Base-by-base conservation (phyloP, 2,888 invertebrate genomes). In the Nasonia oneida region DNA sequence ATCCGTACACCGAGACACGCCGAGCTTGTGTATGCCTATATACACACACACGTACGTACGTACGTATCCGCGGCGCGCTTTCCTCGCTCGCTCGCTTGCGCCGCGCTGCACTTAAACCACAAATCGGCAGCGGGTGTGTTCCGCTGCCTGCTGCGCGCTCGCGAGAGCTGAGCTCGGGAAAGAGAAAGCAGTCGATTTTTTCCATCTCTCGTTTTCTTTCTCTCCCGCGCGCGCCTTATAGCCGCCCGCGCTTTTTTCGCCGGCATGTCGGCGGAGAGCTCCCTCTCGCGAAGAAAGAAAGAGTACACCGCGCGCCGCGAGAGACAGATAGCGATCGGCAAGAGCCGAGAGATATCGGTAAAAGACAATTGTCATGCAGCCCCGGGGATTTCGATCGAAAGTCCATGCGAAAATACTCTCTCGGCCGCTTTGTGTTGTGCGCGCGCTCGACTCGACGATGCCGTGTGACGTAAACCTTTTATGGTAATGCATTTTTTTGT, bases 121-220 rank as follows among this genome's bases (percentile, higher is more conserved):
- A 57, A 76, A 84, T 81, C 81, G 80, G 71, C 39, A 23, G 75
- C 83, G 81, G 80, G 86, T 80, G 82, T 84, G 71, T 74, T 53
- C 83, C 47, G 23, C 50, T 18, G 15, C 37, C 37, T 57, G 67
- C 70, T 73, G 77, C 77, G 53, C 29, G 39, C 53, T 23, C 50
- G 15, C 50, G 29, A 29, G 29, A 29, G 29, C 29, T 29, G 15
- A 71, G 61, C 53, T 29, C 39, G 79, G 85, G 81, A 71, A 87
- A 87, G 87, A 87, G 87, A 87, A 87, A 87, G 86, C 86, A 84
- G 74, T 73, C 75, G 64, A 76, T 57, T 82, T 86, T 82, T 83
- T 70, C 57, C 57, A n/a, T 71, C 71, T 37, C 67, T 81, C 76
- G 37, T 14, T 39, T 67, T 67, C 61, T 77, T 77, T 77, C 77